Percentiles rank a stretch among this genome's conserved stretches.
phyloP scores from a whole-genome alignment of 2,797 vertebrate species.

The Cygnus olor region DNA sequence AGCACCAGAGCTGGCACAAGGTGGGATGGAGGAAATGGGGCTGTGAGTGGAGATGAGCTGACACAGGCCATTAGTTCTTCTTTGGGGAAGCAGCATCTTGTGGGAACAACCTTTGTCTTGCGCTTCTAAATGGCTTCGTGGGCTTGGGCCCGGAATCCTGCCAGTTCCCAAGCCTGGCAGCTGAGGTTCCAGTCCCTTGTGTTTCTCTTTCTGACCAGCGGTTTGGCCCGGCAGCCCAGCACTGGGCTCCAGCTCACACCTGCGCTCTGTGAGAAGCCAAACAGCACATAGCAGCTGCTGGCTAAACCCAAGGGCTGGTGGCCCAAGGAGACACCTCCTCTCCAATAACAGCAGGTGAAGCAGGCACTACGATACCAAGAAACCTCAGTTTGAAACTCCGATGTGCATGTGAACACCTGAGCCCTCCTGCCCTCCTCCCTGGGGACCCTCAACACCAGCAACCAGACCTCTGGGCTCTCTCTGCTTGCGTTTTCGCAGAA shows the following conservation, averaged over 20 bases:
- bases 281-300: neutral
- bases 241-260: too few species aligned
- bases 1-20: neutral
- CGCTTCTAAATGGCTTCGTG: neutral
- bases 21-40: neutral
- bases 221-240: neutral
- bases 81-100: neutral
- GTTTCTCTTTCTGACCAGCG: neutral
- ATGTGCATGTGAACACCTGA: neutral
- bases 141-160: neutral
- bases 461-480: too few species aligned
- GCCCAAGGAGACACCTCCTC: neutral
- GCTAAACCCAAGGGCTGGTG: neutral
- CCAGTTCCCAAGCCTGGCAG: neutral
- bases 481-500: neutral
- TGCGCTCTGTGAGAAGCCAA: neutral
- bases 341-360: neutral
- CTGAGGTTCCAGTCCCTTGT: neutral
- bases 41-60: accelerated
- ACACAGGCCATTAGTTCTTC: neutral
- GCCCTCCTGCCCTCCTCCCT: neutral
- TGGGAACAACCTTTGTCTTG: neutral
- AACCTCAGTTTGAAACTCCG: neutral
- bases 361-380: neutral
- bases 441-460: neutral